Base-by-base conservation (phyloP, 2,797 vertebrate genomes). In the Protosalanx chinensis region DNA sequence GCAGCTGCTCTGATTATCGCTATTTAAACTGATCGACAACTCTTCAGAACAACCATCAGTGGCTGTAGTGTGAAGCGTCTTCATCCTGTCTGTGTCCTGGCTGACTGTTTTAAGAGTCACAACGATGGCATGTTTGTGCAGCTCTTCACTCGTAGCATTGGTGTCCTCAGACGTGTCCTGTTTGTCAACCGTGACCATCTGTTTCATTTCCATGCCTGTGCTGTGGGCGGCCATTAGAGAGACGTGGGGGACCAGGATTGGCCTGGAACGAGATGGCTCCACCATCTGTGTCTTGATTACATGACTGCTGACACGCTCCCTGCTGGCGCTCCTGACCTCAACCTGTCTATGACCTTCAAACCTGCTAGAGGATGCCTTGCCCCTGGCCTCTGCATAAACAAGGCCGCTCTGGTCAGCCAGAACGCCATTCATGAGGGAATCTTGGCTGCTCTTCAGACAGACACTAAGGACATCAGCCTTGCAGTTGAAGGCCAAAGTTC, bases 401-500 rank as follows among this genome's bases (percentile, higher is more conserved):
- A n/a, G 16, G 62, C n/a, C 41, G 37, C 60, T 57, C 29, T 23
- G 66, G 51, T 61, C 41, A 1, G 6, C 15, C 13, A 6, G 20
- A 6, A 37, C 12, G 57, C 67, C 70, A 32, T n/a, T 74, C 10
- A 66, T 73, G 32, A 6, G 49, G 51, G 10, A 51, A 68, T 7
- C 4, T 27, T 27, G 30, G 56, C 30, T 65, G n/a, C 35, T 65
- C 30, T 1, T 20, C 15, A 29, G 10, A 15, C 29, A 35, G 30
- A 46, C 12, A 49, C 29, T 15, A 23, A 16, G 46, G 61, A 58
- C 3, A 3, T 62, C 49, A 6, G 23, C 33, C 0, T 8, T 23
- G 2, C 41, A 59, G n/a, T 51, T 64, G 18, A 32, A 20, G 18
- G 68, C 23, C 67, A 69, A 70, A 20, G 73, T 23, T 66, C 83